Conservation (phyloP, 2,797 vertebrate genomes). For the Propithecus deckenii region DNA sequence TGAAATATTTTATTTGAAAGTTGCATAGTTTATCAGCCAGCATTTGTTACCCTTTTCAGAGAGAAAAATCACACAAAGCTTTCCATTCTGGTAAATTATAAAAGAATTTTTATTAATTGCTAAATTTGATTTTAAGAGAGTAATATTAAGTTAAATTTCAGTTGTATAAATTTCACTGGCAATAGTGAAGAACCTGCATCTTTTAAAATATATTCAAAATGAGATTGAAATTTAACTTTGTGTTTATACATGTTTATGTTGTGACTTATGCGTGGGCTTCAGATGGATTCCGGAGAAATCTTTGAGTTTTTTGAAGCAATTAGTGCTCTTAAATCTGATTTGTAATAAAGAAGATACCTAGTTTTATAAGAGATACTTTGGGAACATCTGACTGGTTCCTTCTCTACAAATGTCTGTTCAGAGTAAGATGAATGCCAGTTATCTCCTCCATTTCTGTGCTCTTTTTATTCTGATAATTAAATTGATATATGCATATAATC, state of each 20-base stretch:
- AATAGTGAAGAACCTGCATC: neutral
- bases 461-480: neutral
- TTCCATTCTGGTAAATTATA: constrained; percentile 23
- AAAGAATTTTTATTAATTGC: neutral
- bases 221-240: constrained; percentile 11
- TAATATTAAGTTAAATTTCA: neutral
- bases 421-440: neutral
- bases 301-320: neutral
- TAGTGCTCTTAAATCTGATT: neutral
- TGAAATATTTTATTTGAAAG: neutral
- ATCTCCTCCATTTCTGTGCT: neutral
- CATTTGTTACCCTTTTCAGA: constrained; percentile 13
- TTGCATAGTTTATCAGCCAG: neutral
- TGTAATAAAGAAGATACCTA: neutral
- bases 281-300: neutral
- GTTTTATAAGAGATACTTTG: neutral
- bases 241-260: neutral
- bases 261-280: neutral
- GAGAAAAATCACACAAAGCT: neutral
- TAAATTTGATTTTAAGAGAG: constrained; percentile 27
- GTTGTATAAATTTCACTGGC: neutral
- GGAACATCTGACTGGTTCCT: neutral
- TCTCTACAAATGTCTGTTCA: neutral
- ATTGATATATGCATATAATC: neutral
- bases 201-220: neutral